Conservation (phyloP, 1,140 invertebrate genomes). For the Tyrophagus putrescentiae region DNA sequence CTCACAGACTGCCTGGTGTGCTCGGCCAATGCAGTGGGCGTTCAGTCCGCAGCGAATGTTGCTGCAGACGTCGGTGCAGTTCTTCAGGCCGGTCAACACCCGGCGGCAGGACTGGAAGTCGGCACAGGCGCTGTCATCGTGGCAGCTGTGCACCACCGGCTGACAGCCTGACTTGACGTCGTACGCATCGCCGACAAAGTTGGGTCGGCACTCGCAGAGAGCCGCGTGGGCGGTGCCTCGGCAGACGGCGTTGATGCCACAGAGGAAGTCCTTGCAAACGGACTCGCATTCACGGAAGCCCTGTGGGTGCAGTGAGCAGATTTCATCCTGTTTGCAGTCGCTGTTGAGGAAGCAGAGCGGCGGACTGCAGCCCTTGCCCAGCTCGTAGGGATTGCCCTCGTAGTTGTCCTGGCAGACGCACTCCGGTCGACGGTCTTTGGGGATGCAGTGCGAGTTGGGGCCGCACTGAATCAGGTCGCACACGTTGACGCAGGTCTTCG, state of each 20-base stretch:
- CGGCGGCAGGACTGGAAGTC: constrained; percentile 20
- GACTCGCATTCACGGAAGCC: constrained; percentile 23
- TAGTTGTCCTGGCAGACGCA: constrained; percentile 68
- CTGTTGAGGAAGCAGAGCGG: constrained; percentile 27
- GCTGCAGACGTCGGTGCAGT: constrained; percentile 27
- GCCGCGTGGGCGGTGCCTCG: constrained; percentile 28
- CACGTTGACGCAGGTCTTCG: constrained; percentile 38
- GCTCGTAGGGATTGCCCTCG: constrained; percentile 28
- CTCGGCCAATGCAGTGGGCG: constrained; percentile 51
- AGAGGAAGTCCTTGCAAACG: constrained; percentile 30
- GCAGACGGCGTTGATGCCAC: constrained; percentile 31
- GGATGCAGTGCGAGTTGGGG: constrained; percentile 67
- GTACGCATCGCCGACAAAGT: constrained; percentile 30
- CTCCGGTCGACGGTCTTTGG: constrained; percentile 59
- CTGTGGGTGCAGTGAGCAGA: constrained; percentile 27
- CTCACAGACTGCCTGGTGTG: constrained; percentile 52
- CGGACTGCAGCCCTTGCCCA: constrained; percentile 24
- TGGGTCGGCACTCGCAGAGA: constrained; percentile 30
- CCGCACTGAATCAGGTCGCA: constrained; percentile 73
- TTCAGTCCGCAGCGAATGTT: constrained; percentile 52
- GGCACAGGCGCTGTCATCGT: constrained; percentile 19
- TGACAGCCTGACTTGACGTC: constrained; percentile 24
- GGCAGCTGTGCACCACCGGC: constrained; percentile 10
- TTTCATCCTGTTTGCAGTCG: constrained; percentile 29
- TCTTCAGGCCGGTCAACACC: constrained; percentile 18